These are phyloP conservation scores for Sebastes schlegelii DNA, from an alignment of 2,113 vertebrate species.

Conservation along the genomic window DNA sequence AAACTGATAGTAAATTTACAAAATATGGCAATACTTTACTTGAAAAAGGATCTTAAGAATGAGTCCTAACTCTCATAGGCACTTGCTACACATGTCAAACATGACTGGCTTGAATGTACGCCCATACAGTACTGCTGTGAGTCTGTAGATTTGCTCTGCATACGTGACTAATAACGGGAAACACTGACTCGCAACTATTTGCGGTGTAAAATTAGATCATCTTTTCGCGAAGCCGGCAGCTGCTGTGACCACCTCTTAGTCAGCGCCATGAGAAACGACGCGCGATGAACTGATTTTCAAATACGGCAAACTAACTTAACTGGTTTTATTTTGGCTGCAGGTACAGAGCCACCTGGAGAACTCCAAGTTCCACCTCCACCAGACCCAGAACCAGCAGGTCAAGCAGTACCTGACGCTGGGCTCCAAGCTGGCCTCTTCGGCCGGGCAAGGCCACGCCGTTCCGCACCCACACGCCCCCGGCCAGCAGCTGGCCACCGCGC, in stretches of 20 bases:
- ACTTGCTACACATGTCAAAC: background rate
- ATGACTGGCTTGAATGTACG: constrained; percentile 6
- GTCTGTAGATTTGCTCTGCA: background rate
- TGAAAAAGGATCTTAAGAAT: background rate
- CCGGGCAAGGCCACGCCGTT: constrained; percentile 80
- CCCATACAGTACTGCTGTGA: background rate
- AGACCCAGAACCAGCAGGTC: constrained; percentile 90
- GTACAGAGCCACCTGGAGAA: constrained; percentile 92
- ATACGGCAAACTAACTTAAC: background rate
- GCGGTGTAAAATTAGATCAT: background rate
- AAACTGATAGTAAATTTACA: background rate
- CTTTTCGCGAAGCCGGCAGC: background rate
- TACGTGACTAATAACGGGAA: constrained; percentile 23
- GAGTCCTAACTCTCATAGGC: background rate
- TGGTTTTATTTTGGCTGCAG: constrained; percentile 72
- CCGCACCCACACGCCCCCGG: constrained; percentile 80
- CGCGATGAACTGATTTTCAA: background rate
- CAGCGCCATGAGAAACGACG: constrained; percentile 2
- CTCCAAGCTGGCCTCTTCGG: constrained; percentile 86
- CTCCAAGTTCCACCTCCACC: constrained; percentile 90
- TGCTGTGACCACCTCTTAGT: constrained; percentile 16
- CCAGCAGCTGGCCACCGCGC: constrained; percentile 79
- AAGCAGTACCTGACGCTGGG: constrained; percentile 93
- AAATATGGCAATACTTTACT: background rate
- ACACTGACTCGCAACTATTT: constrained; percentile 4